These are phyloP conservation scores for Basileuterus tristriatus DNA, from an alignment of 2,797 vertebrate genomes.

Conservation along the genomic window DNA sequence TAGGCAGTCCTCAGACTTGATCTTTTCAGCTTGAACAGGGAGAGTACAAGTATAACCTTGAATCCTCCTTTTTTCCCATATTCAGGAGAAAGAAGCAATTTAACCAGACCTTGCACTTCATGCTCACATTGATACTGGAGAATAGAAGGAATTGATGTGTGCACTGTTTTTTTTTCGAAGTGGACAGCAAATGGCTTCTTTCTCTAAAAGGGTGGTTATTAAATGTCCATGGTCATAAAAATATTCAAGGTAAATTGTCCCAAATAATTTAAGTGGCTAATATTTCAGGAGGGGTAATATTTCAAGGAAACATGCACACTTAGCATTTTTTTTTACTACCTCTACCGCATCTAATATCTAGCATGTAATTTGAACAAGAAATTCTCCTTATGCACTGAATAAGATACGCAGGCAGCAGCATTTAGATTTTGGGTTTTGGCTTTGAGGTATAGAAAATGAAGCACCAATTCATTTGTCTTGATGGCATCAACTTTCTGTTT, in stretches of 20 bases:
- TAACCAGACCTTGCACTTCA: neutral
- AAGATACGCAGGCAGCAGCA: rapidly evolving
- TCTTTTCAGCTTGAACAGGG: neutral
- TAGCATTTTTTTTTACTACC: neutral
- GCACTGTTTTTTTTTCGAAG: neutral
- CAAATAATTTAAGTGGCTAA: neutral
- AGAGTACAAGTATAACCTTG: neutral
- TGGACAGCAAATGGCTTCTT: neutral
- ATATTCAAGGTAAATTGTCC: neutral
- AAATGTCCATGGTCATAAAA: neutral
- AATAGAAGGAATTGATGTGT: neutral
- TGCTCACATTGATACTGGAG: neutral
- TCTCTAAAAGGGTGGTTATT: neutral
- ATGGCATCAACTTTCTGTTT: neutral
- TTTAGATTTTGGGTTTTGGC: neutral
- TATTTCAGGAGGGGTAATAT: neutral
- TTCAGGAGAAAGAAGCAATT: neutral
- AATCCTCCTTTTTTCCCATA: neutral
- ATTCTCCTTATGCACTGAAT: neutral
- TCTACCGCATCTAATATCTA: neutral
- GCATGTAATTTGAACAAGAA: neutral
- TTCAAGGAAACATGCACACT: neutral
- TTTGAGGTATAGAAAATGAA: neutral
- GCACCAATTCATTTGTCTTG: neutral
- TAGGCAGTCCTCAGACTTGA: neutral